Conservation (phyloP, 1,140 invertebrate genomes). For the Sitophilus oryzae region DNA sequence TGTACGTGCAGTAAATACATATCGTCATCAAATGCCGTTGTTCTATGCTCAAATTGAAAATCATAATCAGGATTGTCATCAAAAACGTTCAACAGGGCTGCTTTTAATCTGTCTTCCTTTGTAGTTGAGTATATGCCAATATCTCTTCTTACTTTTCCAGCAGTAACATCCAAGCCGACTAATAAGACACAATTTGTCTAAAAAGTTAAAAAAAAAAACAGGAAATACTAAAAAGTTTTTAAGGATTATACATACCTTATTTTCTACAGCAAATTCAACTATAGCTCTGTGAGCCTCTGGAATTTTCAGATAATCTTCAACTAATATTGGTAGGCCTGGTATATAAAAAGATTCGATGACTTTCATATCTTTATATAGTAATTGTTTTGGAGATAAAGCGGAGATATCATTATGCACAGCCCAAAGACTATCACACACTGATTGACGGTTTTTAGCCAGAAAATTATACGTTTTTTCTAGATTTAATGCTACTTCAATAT, state of each 20-base stretch:
- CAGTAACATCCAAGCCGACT: constrained; percentile 49
- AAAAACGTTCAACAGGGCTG: constrained; percentile 24
- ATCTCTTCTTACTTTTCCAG: constrained; percentile 46
- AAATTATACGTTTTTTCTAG: constrained; percentile 46
- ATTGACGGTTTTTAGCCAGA: constrained; percentile 29
- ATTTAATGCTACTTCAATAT: constrained; percentile 49
- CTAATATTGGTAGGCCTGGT: constrained; percentile 48
- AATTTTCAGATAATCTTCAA: constrained; percentile 49
- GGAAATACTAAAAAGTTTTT: too few relatives aligned
- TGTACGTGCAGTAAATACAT: constrained; percentile 46
- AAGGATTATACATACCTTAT: constrained; percentile 40
- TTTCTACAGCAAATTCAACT: constrained; percentile 45
- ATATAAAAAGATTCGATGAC: constrained; percentile 43
- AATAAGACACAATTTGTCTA: constrained; percentile 37
- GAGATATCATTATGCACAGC: constrained; percentile 46
- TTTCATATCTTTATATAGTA: constrained; percentile 49
- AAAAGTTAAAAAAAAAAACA: too few relatives aligned
- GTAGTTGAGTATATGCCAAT: constrained; percentile 47
- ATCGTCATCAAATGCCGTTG: constrained; percentile 35
- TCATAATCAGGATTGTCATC: constrained; percentile 34
- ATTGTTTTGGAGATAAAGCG: constrained; percentile 41
- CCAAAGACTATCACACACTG: constrained; percentile 39
- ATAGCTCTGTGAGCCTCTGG: constrained; percentile 43
- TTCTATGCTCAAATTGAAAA: constrained; percentile 34
- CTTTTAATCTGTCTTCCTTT: constrained; percentile 22